phyloP scores from a whole-genome alignment of 1,140 invertebrate species.

The Aphelinus atriplicis region DNA sequence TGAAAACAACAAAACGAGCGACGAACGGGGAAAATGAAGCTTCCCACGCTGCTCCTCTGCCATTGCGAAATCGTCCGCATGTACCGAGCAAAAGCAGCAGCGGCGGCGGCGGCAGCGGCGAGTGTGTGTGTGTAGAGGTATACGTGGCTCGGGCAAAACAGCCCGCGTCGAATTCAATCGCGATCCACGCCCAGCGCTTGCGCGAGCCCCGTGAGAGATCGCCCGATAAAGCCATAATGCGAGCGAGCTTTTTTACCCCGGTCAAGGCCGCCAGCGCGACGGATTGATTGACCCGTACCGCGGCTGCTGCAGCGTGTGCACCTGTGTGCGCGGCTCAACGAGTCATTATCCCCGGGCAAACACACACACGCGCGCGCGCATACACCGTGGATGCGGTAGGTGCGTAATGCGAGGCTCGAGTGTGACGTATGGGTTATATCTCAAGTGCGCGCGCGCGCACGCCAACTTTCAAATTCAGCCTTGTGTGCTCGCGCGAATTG shows the following conservation, averaged over 20 bases:
- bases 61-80: too few relatives aligned
- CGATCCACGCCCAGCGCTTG: background rate
- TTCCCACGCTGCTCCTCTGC: too few relatives aligned
- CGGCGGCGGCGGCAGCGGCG: background rate
- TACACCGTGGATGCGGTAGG: too few relatives aligned
- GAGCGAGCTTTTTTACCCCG: background rate
- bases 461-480: too few relatives aligned
- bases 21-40: too few relatives aligned
- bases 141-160: too few relatives aligned
- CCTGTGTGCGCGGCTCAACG: background rate
- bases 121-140: background rate
- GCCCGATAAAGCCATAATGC: background rate
- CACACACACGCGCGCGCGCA: too few relatives aligned
- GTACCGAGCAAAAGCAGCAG: background rate
- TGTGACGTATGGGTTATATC: background rate
- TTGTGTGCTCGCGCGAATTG: too few relatives aligned
- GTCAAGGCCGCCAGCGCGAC: background rate
- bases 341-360: background rate
- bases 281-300: constrained; percentile 27
- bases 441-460: background rate
- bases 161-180: too few relatives aligned
- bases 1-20: too few relatives aligned
- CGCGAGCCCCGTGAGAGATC: background rate
- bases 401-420: background rate
- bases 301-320: background rate